Base-by-base conservation (phyloP, 2,113 vertebrate genomes). In the Lamprologus sp. region DNA sequence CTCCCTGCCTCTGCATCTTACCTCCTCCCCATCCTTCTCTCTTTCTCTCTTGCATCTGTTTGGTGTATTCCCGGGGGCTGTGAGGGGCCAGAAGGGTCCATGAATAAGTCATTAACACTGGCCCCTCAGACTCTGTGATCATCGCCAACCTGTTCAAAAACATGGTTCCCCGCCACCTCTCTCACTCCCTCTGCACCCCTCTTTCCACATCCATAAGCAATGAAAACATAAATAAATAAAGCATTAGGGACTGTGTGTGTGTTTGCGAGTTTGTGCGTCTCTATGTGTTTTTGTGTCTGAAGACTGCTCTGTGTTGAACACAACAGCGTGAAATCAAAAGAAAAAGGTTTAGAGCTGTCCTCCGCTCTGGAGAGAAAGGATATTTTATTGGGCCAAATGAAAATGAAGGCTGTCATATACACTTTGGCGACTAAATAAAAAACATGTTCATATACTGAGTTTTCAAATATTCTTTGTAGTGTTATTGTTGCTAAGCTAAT, bases 71-170 rank as follows among this genome's bases (percentile, higher is more conserved):
- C 94, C 93, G 70, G 80, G 87, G 90, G 94, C 89, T 11, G 1
- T 26, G 42, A 91, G 90, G 92, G 95, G 94, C 93, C 95, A 95
- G 95, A 94, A 95, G 94, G 93, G 91, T 84, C 92, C 88, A 96
- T 96, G 95, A 96, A 96, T 96, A 95, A 96, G 93, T 95, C 93
- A 96, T 96, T 89, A 94, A 92, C 89, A 84, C 82, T 86, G 91
- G 84, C 92, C 93, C 90, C 93, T 90, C 90, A 92, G 93, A 92
- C 91, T 93, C 89, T 93, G 92, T 96, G 95, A 96, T 96, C 94
- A 95, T 95, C 28, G 49, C 68, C 92, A 94, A 94, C 92, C 93
- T 95, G 93, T 94, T 95, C 92, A 90, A 91, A 94, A 94, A 95
- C 93, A 94, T 92, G 90, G 90, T 90, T 92, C 89, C 91, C 83